Evolutionary conservation across 2,888 invertebrate genomes (phyloP).

Genomic region (Tortrix viridana): DNA sequence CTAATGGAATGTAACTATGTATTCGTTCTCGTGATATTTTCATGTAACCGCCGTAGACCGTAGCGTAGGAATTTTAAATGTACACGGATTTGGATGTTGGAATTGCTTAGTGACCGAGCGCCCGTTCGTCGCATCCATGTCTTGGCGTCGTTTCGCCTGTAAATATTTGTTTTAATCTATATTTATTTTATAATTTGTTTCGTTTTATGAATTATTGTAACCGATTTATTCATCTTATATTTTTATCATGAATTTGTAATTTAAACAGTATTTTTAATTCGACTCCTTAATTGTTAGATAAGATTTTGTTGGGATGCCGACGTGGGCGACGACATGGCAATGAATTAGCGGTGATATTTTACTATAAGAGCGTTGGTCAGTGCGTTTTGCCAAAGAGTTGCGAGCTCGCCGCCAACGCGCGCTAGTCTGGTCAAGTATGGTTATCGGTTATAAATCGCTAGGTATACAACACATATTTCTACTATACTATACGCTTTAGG

Average conservation of each 20-base stretch:
- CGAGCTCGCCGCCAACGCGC: slow-evolving; percentile 43
- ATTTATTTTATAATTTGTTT: slow-evolving; percentile 42
- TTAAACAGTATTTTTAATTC: slow-evolving; percentile 46
- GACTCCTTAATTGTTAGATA: slow-evolving; percentile 44
- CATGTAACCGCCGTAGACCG: slow-evolving; percentile 67
- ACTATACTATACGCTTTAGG: slow-evolving; percentile 72
- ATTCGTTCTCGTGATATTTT: slow-evolving; percentile 79
- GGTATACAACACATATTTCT: slow-evolving; percentile 64
- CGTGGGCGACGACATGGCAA: slow-evolving; percentile 57
- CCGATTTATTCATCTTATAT: slow-evolving; percentile 26
- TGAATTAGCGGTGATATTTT: slow-evolving; percentile 69
- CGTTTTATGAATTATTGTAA: slow-evolving; percentile 32
- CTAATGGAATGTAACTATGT: slow-evolving; percentile 70
- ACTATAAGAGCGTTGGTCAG: slow-evolving; percentile 52
- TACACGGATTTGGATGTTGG: slow-evolving; percentile 66
- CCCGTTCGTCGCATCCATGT: slow-evolving; percentile 56
- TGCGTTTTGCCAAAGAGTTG: slow-evolving; percentile 48
- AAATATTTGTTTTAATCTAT: slow-evolving; percentile 57
- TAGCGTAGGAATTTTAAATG: slow-evolving; percentile 43
- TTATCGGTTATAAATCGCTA: slow-evolving; percentile 67
- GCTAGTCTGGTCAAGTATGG: slow-evolving; percentile 70
- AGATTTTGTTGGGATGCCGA: slow-evolving; percentile 37
- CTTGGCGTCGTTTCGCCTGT: slow-evolving; percentile 55
- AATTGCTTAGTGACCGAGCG: slow-evolving; percentile 51
- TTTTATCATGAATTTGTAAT: slow-evolving; percentile 52